Evolutionary conservation across 2,113 vertebrate species (phyloP).

Genomic region (Heliornis fulica): DNA sequence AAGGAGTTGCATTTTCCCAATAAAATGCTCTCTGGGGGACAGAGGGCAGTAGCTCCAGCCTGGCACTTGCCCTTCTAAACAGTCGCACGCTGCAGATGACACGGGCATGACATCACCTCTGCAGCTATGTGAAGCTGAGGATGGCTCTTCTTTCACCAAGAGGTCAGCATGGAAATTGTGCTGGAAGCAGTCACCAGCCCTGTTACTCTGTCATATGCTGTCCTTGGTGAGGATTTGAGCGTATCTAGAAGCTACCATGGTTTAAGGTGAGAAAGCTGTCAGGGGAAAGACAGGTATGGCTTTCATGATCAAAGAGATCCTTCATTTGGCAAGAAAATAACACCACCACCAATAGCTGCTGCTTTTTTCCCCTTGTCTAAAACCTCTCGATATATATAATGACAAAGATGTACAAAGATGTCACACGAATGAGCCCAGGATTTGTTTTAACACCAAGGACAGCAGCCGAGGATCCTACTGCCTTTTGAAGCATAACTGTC

Average conservation of each 20-base stretch:
- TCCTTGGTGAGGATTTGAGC: not conserved
- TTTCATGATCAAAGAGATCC: not conserved
- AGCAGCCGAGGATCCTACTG: not conserved
- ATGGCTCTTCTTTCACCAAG: not conserved
- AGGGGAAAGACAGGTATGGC: not conserved
- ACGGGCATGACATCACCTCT: accelerated
- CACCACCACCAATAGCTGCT: not conserved
- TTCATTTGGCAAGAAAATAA: not conserved
- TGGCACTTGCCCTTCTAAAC: too few species aligned
- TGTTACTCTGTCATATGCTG: accelerated
- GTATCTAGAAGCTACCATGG: not conserved
- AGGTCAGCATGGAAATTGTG: accelerated
- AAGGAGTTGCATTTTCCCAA: accelerated
- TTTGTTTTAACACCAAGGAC: not conserved
- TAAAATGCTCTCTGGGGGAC: not conserved
- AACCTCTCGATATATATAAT: not conserved
- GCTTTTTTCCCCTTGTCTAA: not conserved
- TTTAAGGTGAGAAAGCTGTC: not conserved
- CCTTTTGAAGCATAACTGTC: not conserved
- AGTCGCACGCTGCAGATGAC: accelerated
- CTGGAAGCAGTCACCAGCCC: accelerated
- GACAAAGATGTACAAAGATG: not conserved
- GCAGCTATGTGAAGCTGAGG: accelerated
- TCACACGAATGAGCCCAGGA: accelerated
- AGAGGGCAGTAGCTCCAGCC: accelerated